Evolutionary conservation across 2,888 invertebrate genomes (phyloP), one percentile per base, ranked within the genome.

Genomic region (Tetramorium bicarinatum): DNA sequence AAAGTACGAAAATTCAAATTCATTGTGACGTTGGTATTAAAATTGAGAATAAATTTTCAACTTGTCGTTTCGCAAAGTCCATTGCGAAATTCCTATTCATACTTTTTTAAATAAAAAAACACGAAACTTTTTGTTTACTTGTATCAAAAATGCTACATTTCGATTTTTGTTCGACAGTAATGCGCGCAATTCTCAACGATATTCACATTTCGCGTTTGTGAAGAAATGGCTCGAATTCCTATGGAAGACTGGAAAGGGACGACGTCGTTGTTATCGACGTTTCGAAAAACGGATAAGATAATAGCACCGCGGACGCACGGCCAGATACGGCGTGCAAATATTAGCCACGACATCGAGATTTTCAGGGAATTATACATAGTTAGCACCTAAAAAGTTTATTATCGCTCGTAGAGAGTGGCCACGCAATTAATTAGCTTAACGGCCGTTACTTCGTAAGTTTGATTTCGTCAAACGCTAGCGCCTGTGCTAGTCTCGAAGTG

Each of bases 191-290:
- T 79, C 49, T 54, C 77, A 21, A 44, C 56, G 18, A 56, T 59
- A 72, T 61, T 61, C 44, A 66, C 64, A 44, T 66, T 21, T 66
- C 47, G 72, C 47, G 15, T n/a, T 79, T 29, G 59, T 21, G 79
- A 80, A 47, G 38, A 80, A 71, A 38, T 61, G 56, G 69, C 61
- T 88, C 74, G 84, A 75, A 74, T 85, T 84, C 72, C 77, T 56
- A 62, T 90, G 90, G 90, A 90, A 90, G 90, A 90, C 90, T 90
- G 89, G 87, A 88, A 88, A 86, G 62, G 72, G 67, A 84, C 77
- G 74, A 85, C 64, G 56, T 85, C 74, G 69, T 83, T 83, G 59
- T 83, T 64, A 64, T 83, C 77, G 82, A 82, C 67, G 75, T 79
- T 59, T 49, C 9, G n/a, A 41, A 71, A 59, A 80, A 80, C 71